Evolutionary conservation across 2,888 invertebrate genomes (phyloP).

Genomic region (Drosophila fungiperda): DNA sequence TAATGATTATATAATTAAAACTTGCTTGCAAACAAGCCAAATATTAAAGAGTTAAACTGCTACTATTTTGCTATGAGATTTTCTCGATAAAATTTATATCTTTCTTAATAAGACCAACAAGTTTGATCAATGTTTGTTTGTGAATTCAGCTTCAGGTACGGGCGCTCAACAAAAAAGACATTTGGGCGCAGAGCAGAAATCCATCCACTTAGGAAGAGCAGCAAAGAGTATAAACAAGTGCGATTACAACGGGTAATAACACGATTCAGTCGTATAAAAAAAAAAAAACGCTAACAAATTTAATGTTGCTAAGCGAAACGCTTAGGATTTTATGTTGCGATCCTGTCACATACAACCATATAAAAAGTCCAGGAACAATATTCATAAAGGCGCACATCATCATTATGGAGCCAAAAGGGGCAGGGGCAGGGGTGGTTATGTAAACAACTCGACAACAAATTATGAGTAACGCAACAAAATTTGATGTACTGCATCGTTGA

Average conservation of each 20-base stretch:
- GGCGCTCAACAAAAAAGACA: constrained; percentile 16
- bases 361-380: constrained; percentile 36
- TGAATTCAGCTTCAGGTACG: constrained; percentile 15
- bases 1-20: not conserved
- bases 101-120: not conserved
- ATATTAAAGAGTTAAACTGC: not conserved
- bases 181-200: constrained; percentile 33
- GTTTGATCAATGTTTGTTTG: constrained; percentile 22
- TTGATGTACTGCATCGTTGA: constrained; percentile 69
- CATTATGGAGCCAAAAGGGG: constrained; percentile 12
- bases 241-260: constrained; percentile 74
- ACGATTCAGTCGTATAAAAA: constrained; percentile 73
- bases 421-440: constrained; percentile 13
- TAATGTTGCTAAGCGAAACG: constrained; percentile 58
- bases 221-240: constrained; percentile 34
- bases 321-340: constrained; percentile 62
- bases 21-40: not conserved
- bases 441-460: constrained; percentile 74
- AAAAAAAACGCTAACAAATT: constrained; percentile 61
- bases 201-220: constrained; percentile 50
- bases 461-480: constrained; percentile 68
- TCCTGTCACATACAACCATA: constrained; percentile 21
- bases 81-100: not conserved
- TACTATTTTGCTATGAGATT: not conserved
- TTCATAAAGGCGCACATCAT: constrained; percentile 56